A percentile compares a stretch with the other conserved stretches of the same genome.
These are phyloP conservation scores for Cnemophilus loriae DNA, from an alignment of 2,113 vertebrate genomes.

Conservation along the genomic window DNA sequence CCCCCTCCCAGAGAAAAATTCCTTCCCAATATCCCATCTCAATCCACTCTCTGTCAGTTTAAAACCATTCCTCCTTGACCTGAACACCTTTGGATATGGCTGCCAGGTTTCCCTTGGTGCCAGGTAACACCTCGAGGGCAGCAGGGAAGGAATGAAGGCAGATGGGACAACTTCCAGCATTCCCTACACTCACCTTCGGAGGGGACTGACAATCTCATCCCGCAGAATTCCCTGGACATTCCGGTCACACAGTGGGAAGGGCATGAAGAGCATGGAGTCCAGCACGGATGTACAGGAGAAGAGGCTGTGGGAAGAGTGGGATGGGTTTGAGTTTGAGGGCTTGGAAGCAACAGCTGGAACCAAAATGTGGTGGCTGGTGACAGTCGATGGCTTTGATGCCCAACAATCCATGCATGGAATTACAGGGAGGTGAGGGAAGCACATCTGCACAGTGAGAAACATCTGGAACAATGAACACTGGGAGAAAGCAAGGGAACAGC, in stretches of 20 bases:
- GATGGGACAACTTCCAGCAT: background rate
- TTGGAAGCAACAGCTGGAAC: background rate
- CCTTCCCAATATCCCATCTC: background rate
- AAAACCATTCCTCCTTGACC: background rate
- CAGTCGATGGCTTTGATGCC: background rate
- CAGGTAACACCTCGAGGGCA: background rate
- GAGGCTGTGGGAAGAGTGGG: constrained; percentile 68
- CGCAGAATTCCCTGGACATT: constrained; percentile 80
- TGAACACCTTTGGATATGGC: background rate
- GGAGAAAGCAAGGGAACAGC: background rate
- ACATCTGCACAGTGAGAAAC: background rate
- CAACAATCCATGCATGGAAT: background rate
- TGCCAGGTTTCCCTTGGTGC: background rate
- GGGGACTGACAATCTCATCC: constrained; percentile 83
- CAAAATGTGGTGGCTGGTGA: background rate
- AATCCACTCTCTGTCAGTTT: rapidly evolving
- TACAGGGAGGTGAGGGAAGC: background rate
- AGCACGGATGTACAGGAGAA: constrained; percentile 86
- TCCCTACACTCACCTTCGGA: constrained; percentile 74
- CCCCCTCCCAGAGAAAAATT: background rate
- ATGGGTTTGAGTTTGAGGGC: background rate
- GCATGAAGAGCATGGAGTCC: constrained; percentile 85
- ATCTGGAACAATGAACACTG: background rate
- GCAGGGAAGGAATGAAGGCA: background rate
- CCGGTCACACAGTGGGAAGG: constrained; percentile 59